A percentile compares a stretch with the other conserved stretches of the same genome.
These are phyloP conservation scores for Macrocentrus cingulum DNA, from an alignment of 1,140 invertebrate genomes.

Conservation along the genomic window DNA sequence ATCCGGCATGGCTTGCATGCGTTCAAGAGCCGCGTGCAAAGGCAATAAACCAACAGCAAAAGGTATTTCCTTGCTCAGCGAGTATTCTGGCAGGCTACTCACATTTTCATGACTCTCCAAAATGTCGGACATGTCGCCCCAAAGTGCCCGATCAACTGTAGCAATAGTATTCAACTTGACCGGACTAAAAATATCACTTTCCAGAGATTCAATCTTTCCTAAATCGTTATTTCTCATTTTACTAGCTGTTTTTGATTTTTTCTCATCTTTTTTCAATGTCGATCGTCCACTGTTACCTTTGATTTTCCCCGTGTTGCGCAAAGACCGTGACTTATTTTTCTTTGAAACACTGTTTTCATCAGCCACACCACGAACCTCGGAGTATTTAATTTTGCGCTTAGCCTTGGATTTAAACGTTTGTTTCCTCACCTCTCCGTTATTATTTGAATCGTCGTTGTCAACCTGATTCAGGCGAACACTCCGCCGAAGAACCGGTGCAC, in stretches of 20 bases:
- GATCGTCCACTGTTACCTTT: conserved; percentile 5
- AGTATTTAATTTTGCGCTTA: conserved; percentile 44
- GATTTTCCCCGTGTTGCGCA: conserved; percentile 37
- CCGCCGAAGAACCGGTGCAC: conserved; percentile 45
- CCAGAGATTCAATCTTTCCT: conserved; percentile 18
- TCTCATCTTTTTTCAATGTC: conserved; percentile 26
- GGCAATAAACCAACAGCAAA: conserved; percentile 58
- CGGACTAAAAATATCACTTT: conserved; percentile 28
- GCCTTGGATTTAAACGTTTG: conserved; percentile 27
- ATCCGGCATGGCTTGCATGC: conserved; percentile 57
- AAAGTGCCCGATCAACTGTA: conserved; percentile 48
- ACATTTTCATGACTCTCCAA: conserved; percentile 39
- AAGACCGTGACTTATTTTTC: conserved; percentile 30
- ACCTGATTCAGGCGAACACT: conserved; percentile 51
- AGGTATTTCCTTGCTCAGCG: conserved; percentile 53
- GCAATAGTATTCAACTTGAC: conserved; percentile 37
- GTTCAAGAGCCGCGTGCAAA: conserved; percentile 54
- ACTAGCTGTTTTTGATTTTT: conserved; percentile 25
- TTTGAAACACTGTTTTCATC: conserved; percentile 34
- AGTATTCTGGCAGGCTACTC: conserved; percentile 41
- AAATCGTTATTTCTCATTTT: conserved; percentile 30
- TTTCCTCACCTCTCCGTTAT: conserved; percentile 28
- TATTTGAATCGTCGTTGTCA: conserved; percentile 41
- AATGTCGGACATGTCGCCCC: conserved; percentile 56
- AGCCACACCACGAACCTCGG: conserved; percentile 39